Percentiles rank a stretch among this genome's conserved stretches.
Conservation (phyloP, 2,797 vertebrate genomes). For the Dallia pectoralis region DNA sequence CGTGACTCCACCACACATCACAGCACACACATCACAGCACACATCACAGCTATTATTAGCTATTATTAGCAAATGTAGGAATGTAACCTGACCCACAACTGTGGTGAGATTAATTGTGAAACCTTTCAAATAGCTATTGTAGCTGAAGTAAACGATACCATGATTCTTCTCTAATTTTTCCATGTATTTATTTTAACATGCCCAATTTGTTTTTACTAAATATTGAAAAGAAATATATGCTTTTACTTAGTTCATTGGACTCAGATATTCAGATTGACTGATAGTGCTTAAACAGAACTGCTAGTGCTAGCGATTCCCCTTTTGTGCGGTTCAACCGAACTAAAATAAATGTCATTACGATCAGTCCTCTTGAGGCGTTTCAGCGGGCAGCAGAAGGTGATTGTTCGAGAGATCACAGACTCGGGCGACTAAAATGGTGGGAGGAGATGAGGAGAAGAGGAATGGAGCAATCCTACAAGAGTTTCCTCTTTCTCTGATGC, state of each 20-base stretch:
- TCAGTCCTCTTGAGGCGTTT: constrained; percentile 37
- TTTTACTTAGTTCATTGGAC: constrained; percentile 18
- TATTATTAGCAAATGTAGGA: not conserved
- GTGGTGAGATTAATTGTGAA: constrained; percentile 34
- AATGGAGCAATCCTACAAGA: constrained; percentile 69
- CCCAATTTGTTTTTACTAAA: not conserved
- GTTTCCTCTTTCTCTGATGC: constrained; percentile 68
- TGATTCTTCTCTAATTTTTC: not conserved
- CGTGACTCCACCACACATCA: too few species aligned
- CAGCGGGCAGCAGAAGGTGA: constrained; percentile 48
- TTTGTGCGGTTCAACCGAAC: constrained; percentile 48
- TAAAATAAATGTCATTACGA: constrained; percentile 27
- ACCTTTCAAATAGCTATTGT: constrained; percentile 18
- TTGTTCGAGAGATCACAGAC: constrained; percentile 43
- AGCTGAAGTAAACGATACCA: not conserved
- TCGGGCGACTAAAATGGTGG: constrained; percentile 49
- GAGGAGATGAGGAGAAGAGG: constrained; percentile 64
- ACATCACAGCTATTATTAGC: too few species aligned
- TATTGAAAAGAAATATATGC: not conserved
- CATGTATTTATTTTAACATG: not conserved
- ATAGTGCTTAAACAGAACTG: not conserved
- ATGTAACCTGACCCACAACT: constrained; percentile 23
- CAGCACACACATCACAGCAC: too few species aligned
- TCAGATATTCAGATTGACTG: not conserved
- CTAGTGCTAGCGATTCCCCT: constrained; percentile 25